Evolutionary conservation across 2,113 vertebrate species (phyloP), one percentile per base, ranked within the genome.

Genomic region (Chaenogobius annularis): DNA sequence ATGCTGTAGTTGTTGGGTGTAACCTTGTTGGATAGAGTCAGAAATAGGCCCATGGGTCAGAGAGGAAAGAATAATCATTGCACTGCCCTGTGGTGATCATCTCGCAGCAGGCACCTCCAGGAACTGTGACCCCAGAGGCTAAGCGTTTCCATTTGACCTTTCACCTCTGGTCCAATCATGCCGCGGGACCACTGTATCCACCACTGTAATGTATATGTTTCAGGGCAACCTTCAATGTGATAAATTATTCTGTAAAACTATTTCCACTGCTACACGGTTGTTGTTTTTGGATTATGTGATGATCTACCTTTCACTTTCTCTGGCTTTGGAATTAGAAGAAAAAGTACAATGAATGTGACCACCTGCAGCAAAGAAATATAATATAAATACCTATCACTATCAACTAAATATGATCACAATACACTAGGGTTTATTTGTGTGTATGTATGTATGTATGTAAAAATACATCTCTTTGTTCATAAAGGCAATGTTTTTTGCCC

Each of bases 11-110:
- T 62, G 26, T 62, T 62, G 7, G 7, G 58, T 40, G 52, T 22
- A 58, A 59, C 70, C 56, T 74, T 66, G 44, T 10, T 5, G 20
- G 79, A 64, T 69, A 65, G 66, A 72, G 62, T 13, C 19, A 31
- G 47, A 54, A 87, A 81, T 85, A 73, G 48, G 23, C 70, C 72
- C n/a, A 8, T 43, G 74, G 78, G 85, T 77, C 85, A 74, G 62
- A 55, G 59, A 69, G 75, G 74, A 64, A 50, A 50, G 74, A 79
- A 84, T 86, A 84, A 87, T 90, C 73, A 80, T 59, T 52, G 43
- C 63, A 68, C 66, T 43, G 19, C 3, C 37, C 19, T 76, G 70
- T 37, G 69, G 73, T 78, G 81, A 89, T 86, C 78, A 84, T 81
- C 79, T 85, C 83, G 78, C 31, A 72, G 55, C 44, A 12, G 44